Evolutionary conservation across 53 echinoderm and acorn worm species (phyloP).

Genomic region (Temnopleurus reevesii): DNA sequence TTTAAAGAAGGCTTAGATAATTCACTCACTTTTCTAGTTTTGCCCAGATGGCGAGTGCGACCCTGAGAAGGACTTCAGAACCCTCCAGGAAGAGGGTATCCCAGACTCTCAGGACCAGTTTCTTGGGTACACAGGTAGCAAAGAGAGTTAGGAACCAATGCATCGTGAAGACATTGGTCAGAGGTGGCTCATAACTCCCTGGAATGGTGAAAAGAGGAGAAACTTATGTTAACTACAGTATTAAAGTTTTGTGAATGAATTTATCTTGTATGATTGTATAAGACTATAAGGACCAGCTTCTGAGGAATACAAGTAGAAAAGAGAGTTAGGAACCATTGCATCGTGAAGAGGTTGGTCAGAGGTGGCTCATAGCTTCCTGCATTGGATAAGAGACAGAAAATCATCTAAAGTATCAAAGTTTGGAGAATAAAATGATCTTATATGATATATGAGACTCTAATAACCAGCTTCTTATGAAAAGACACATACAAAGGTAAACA

Average conservation of each 20-base stretch:
- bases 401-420: no score
- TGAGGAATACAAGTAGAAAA: no score
- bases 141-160: constrained; percentile 99
- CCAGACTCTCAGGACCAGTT: constrained; percentile 93
- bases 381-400: not conserved
- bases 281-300: no score
- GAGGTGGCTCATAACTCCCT: constrained; percentile 96
- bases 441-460: not conserved
- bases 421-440: no score
- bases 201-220: not conserved
- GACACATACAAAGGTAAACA: no score
- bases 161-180: constrained; percentile 99
- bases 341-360: no score
- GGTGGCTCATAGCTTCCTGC: no score
- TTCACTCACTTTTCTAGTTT: constrained; percentile 58
- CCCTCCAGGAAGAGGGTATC: constrained; percentile 98
- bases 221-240: not conserved
- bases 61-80: constrained; percentile 87
- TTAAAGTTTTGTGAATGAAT: no score
- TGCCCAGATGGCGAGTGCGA: constrained; percentile 96
- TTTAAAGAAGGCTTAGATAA: no score
- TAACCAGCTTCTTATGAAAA: no score
- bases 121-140: constrained; percentile 97
- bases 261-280: no score
- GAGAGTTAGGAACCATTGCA: no score